Evolutionary conservation across 2,113 vertebrate species (phyloP), one percentile per base, ranked within the genome.

Genomic region (Bambusicola thoracicus): DNA sequence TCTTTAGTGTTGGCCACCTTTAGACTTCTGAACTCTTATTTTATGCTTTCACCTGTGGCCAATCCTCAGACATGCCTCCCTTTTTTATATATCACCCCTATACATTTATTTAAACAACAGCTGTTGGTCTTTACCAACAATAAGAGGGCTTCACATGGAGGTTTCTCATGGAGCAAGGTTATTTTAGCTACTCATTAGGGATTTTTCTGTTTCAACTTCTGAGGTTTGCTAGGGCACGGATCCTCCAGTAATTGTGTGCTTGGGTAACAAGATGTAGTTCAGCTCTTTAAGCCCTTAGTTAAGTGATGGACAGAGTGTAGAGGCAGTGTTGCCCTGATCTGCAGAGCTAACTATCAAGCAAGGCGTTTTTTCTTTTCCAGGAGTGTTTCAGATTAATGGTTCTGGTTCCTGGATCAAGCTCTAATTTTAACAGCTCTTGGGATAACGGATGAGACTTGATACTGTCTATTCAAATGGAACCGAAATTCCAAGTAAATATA

Each of bases 111-210:
- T 17, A 8, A 81, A 10, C 11, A 78, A 10, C 16, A 74, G 4
- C 21, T 14, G 4, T 21, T 13, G 27, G 2, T 29, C 41, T 55
- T 30, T 6, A 10, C 11, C 46, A 55, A 4, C 46, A 1, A 0
- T 2, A n/a, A 68, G 30, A 13, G 51, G n/a, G 6, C 2, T 76
- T 86, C 13, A 2, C 34, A 0, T 1, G 44, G 38, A 56, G n/a
- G 6, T 3, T 76, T 86, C 13, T 2, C 34, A 0, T 1, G 44
- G 38, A 56, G 7, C 13, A 0, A 2, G 32, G 18, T 30, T 25
- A 5, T 29, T 49, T 44, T 10, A 63, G 24, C 29, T 4, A 3
- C 49, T 44, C 8, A 4, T 20, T 8, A 3, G 10, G 51, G 36
- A 4, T 19, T 72, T 66, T 44, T 5, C 11, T 2, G 1, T 29